Conservation (phyloP, 2,888 invertebrate species). For the Oligia fasciuncula region DNA sequence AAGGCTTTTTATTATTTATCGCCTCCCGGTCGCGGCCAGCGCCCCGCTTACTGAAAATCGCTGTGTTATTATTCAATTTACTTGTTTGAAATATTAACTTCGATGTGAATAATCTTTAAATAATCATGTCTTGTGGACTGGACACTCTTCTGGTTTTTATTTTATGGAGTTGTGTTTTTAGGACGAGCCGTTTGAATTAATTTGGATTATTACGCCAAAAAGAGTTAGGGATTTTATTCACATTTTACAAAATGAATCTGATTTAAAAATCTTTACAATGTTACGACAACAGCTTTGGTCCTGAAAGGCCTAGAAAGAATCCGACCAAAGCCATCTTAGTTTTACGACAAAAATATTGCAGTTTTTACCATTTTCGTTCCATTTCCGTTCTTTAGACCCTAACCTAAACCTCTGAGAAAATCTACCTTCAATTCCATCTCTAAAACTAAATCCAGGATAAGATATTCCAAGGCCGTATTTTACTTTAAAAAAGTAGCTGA, state of each 20-base stretch:
- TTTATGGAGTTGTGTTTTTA: slow-evolving; percentile 42
- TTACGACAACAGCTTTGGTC: slow-evolving; percentile 18
- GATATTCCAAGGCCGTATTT: slow-evolving; percentile 56
- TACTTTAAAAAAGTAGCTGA: slow-evolving; percentile 63
- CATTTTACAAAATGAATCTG: slow-evolving; percentile 18
- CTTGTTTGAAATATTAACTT: slow-evolving; percentile 86
- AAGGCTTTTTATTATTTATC: slow-evolving; percentile 90
- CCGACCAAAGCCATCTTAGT: background rate
- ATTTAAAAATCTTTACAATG: slow-evolving; percentile 13
- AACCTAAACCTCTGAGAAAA: slow-evolving; percentile 18
- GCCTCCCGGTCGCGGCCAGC: slow-evolving; percentile 84
- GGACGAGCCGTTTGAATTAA: slow-evolving; percentile 34
- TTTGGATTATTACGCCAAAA: slow-evolving; percentile 38
- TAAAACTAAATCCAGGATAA: slow-evolving; percentile 52
- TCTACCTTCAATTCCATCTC: slow-evolving; percentile 25
- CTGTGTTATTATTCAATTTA: slow-evolving; percentile 89
- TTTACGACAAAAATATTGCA: slow-evolving; percentile 32
- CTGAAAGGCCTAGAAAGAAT: background rate
- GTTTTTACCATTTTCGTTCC: slow-evolving; percentile 18
- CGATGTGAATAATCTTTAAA: slow-evolving; percentile 74
- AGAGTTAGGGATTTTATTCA: slow-evolving; percentile 43
- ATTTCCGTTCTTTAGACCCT: background rate
- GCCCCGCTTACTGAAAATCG: slow-evolving; percentile 86
- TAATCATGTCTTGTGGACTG: slow-evolving; percentile 66
- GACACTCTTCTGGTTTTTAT: slow-evolving; percentile 54